Evolutionary conservation across 2,797 vertebrate species (phyloP), one percentile per base, ranked within the genome.

Genomic region (Esox lucius): DNA sequence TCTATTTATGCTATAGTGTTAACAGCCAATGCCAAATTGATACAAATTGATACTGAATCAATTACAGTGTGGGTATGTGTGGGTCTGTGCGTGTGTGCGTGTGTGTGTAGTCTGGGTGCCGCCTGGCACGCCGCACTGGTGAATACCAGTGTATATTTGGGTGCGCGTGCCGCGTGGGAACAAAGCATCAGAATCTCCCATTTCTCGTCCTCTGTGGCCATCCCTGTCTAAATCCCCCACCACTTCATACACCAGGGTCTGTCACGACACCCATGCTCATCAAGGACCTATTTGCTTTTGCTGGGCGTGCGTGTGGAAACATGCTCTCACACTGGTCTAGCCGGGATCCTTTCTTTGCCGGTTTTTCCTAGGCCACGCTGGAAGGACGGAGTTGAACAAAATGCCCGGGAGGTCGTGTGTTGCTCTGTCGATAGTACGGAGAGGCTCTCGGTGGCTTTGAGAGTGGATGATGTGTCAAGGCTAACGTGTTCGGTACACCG

Each of bases 31-130:
- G 89, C 87, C 35, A 91, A 91, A 93, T 90, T 88, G 81, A 85
- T 85, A n/a, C 85, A 85, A 87, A 88, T 90, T 88, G 89, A 91
- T 92, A 91, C 80, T 77, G 86, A 89, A 91, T 89, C 91, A 88
- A 91, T 93, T 89, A 87, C 87, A 85, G 77, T 84, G 75, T 74
- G 31, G 22, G 24, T 51, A 48, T n/a, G n/a, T n/a, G n/a, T n/a
- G 42, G 42, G 3, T 53, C 79, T 77, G 69, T 19, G 53, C 67
- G 53, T 56, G 68, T 70, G 70, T 74, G 12, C 51, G 68, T 73
- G 48, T 51, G 73, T 48, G 39, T 70, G 39, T 73, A 39, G 64
- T 78, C 61, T 68, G 74, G 26, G 42, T 68, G 3, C 17, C 22
- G 22, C 22, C 56, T 46, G 42, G 42, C 42, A 61, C 24, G n/a